Evolutionary conservation across 2,888 invertebrate species (phyloP).

Genomic region (Trachelus tabidus): DNA sequence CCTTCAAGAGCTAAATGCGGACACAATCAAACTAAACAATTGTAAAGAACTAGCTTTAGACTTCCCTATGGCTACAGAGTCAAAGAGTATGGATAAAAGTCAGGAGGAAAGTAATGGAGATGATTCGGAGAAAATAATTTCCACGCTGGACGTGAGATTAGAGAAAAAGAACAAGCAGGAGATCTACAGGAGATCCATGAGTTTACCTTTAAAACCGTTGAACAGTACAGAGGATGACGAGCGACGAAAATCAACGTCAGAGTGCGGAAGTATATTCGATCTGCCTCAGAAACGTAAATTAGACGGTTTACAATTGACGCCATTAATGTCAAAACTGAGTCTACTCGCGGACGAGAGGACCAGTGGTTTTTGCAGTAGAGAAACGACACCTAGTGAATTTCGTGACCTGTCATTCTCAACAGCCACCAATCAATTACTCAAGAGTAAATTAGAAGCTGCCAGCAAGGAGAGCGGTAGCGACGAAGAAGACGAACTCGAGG

Average conservation of each 20-base stretch:
- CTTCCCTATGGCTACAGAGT: neutral
- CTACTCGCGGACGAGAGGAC: slow-evolving; percentile 78
- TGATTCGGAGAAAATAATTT: slow-evolving; percentile 27
- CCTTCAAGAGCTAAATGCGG: slow-evolving; percentile 68
- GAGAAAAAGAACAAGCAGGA: slow-evolving; percentile 58
- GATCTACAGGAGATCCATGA: slow-evolving; percentile 70
- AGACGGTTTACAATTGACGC: slow-evolving; percentile 80
- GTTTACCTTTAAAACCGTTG: slow-evolving; percentile 79
- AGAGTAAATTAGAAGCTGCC: slow-evolving; percentile 47
- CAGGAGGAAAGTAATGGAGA: neutral
- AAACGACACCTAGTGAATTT: slow-evolving; percentile 73
- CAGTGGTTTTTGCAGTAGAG: slow-evolving; percentile 76
- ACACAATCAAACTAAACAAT: slow-evolving; percentile 25
- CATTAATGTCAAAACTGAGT: slow-evolving; percentile 84
- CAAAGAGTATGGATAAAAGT: neutral
- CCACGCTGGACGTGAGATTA: slow-evolving; percentile 40
- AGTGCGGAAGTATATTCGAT: slow-evolving; percentile 46
- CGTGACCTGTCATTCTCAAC: slow-evolving; percentile 59
- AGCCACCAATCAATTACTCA: slow-evolving; percentile 46
- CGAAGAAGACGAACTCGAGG: slow-evolving; percentile 64
- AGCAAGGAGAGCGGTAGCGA: slow-evolving; percentile 45
- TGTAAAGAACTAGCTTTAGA: neutral
- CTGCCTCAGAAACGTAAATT: slow-evolving; percentile 67
- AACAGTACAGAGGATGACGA: slow-evolving; percentile 62
- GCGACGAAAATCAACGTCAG: slow-evolving; percentile 50